Base-by-base conservation (phyloP, 1,140 invertebrate species). In the Formica exsecta region DNA sequence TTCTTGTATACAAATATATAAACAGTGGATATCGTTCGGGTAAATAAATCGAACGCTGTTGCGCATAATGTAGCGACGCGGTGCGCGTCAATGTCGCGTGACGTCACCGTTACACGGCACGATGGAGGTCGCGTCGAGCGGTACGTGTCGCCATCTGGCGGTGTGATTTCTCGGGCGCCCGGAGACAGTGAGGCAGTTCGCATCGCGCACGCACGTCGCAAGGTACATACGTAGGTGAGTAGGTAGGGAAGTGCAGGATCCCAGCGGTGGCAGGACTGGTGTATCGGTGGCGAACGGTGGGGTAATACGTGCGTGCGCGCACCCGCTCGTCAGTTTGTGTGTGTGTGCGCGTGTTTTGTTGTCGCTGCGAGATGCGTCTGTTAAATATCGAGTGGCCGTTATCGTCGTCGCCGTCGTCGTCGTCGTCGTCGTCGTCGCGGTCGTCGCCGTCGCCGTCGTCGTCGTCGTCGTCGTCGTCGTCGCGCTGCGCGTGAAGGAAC, bases 321-420 rank as follows among this genome's bases (percentile, higher is more conserved):
- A 19, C 41, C 2, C 68, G 41, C n/a, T 38, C 11, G 6, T 5
- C 38, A 22, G 66, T 41, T 25, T 54, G 38, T 70, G 25, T 19
- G 25, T 19, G 79, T 48, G 86, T 75, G 88, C 61, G 61, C 88
- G 70, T 86, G 79, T 88, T 83, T 90, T 86, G 88, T 90, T 89
- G 85, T 87, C 87, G 87, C 54, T 92, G 86, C 90, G 87, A 92
- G 87, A 92, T 92, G 92, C 91, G 84, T 92, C 81, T 86, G 81
- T 68, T 86, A 90, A 92, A 91, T 90, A 81, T 87, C 61, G 61
- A 83, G 74, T 87, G 79, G 80, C 76, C 62, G 70, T 87, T 64
- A 51, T 68, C 65, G 77, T 70, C 36, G 9, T 29, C 19, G 22
- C 7, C 66, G 65, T n/a, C 65, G 38, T 16, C 65, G 65, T 7